A percentile compares a stretch with the other conserved stretches of the same genome.
phyloP scores from a whole-genome alignment of 2,888 invertebrate genomes.

The Labia minor region DNA sequence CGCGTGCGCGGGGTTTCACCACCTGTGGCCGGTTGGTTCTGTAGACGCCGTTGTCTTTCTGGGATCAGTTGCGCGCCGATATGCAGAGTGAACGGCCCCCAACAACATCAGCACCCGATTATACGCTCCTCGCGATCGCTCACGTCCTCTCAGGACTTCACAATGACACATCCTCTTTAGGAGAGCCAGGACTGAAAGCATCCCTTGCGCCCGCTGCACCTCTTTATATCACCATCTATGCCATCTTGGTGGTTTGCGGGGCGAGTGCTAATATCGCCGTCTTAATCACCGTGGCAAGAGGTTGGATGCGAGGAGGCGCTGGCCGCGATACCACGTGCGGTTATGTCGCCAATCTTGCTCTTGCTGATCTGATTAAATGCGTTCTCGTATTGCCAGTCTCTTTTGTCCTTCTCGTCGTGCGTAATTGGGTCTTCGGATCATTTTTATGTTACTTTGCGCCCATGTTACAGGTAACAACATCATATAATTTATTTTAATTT shows the following conservation, averaged over 20 bases:
- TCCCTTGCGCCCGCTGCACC: constrained; percentile 47
- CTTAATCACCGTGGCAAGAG: constrained; percentile 36
- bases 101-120: background rate
- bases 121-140: constrained; percentile 33
- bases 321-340: constrained; percentile 53
- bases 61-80: background rate
- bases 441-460: constrained; percentile 60
- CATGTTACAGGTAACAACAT: constrained; percentile 51
- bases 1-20: background rate
- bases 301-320: constrained; percentile 37
- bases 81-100: background rate
- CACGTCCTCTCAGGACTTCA: constrained; percentile 34
- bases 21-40: background rate
- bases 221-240: constrained; percentile 52
- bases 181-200: constrained; percentile 47
- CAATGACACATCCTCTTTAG: constrained; percentile 42
- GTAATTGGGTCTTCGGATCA: constrained; percentile 63
- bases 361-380: constrained; percentile 56
- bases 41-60: background rate
- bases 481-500: too few relatives aligned
- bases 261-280: constrained; percentile 48
- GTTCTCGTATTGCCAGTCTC: constrained; percentile 56
- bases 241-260: constrained; percentile 45
- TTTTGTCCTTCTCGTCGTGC: constrained; percentile 52
- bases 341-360: constrained; percentile 53